These are phyloP conservation scores for Cordilura impudica DNA, from an alignment of 2,888 invertebrate genomes.

Conservation along the genomic window DNA sequence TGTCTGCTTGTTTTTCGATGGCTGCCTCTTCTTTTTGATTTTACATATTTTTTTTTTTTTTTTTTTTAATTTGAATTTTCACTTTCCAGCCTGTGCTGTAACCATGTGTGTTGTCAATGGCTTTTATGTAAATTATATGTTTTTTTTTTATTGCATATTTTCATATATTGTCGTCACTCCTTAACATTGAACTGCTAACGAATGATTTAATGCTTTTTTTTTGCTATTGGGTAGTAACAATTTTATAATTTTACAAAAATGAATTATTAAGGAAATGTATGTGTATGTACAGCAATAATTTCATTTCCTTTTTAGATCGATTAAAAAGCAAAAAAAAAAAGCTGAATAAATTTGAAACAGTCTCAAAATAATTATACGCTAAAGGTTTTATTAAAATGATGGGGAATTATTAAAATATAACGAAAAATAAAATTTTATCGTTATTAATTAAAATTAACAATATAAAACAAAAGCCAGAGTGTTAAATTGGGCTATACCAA, in stretches of 20 bases:
- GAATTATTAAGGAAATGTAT: too few relatives aligned
- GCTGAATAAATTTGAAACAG: not conserved
- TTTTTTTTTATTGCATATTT: constrained; percentile 27
- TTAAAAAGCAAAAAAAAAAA: not conserved
- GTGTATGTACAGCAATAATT: too few relatives aligned
- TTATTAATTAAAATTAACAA: too few relatives aligned
- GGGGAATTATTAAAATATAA: too few relatives aligned
- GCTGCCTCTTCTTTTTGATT: not conserved
- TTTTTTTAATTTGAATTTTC: not conserved
- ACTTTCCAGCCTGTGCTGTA: not conserved
- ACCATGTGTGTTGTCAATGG: not conserved
- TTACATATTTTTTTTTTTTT: not conserved
- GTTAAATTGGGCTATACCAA: too few relatives aligned
- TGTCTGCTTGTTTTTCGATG: not conserved
- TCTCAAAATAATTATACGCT: too few relatives aligned
- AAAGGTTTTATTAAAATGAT: too few relatives aligned
- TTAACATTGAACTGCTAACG: constrained; percentile 28
- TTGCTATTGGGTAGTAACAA: not conserved
- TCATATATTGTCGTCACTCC: not conserved
- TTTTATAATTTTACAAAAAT: constrained; percentile 1
- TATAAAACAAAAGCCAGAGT: too few relatives aligned
- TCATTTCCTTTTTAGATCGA: too few relatives aligned
- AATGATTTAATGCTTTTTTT: constrained; percentile 22
- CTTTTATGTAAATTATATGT: constrained; percentile 40
- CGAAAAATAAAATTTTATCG: too few relatives aligned